Evolutionary conservation across 2,797 vertebrate species (phyloP), one percentile per base, ranked within the genome.

Genomic region (Peromyscus nudipes): DNA sequence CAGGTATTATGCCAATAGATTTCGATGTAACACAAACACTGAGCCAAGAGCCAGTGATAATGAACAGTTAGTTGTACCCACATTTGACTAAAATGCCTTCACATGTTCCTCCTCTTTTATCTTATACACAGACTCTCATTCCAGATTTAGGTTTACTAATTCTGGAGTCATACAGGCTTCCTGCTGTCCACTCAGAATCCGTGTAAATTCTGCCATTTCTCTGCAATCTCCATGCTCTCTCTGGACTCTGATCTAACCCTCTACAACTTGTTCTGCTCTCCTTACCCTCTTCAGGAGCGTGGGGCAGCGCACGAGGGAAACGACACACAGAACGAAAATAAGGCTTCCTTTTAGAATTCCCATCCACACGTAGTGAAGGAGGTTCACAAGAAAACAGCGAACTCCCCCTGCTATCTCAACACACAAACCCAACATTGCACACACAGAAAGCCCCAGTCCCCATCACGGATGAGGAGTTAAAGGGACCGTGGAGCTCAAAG

Each of bases 21-120:
- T 97, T 87, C 27, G 83, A 96, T 40, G 79, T 94, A 98, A 97
- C 91, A 94, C 49, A 98, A 97, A 93, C 79, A 97, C 87, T 46
- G 86, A 97, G 93, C 90, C 94, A 92, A 89, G 6, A 92, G 85
- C 67, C 94, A 55, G 0, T 49, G 55, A 91, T 81, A 69, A 80
- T 76, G 81, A 0, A 95, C 85, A 96, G 96, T 93, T 98, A 96
- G 94, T 83, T 95, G 96, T 86, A 93, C 57, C 69, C 75, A 96
- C 86, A 67, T 65, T 84, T 97, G 95, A 80, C 46, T 97, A 94
- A 98, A 79, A 96, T 92, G 97, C 49, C 52, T 0, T 1, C 94
- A 79, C 80, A 95, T 73, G 80, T 29, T 86, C 94, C 34, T 95
- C 65, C 43, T 86, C 96, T 97, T 93, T 86, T 89, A 55, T 37